phyloP scores from a whole-genome alignment of 2,113 vertebrate species.

The Siniperca knerii region DNA sequence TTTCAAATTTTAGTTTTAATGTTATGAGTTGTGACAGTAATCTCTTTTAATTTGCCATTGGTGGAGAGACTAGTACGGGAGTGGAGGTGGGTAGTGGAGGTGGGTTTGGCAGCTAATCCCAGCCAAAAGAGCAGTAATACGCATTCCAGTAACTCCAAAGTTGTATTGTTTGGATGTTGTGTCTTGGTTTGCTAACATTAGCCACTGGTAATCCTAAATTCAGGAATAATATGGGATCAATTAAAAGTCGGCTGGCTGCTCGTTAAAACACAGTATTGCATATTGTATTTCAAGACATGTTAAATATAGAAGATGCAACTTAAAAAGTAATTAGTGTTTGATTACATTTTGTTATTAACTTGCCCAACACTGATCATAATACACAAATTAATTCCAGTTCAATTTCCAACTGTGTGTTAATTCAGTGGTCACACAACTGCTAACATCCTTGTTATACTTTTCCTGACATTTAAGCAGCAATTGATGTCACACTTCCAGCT shows the following conservation, averaged over 20 bases:
- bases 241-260: not conserved
- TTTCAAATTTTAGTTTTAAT: not conserved
- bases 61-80: too few relatives aligned
- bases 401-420: too few relatives aligned
- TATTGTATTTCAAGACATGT: not conserved
- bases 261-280: not conserved
- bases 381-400: too few relatives aligned
- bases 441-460: not conserved
- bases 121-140: too few relatives aligned
- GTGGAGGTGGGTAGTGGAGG: too few relatives aligned
- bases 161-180: not conserved
- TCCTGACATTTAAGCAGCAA: slow-evolving; percentile 31
- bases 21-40: not conserved
- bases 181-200: not conserved
- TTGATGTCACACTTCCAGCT: slow-evolving; percentile 32
- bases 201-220: not conserved
- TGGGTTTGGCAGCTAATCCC: too few relatives aligned
- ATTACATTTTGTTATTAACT: not conserved
- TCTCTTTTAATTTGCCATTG: too few relatives aligned
- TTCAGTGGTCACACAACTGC: too few relatives aligned
- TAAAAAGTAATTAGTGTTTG: not conserved
- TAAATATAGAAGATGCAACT: not conserved
- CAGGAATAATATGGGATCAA: not conserved
- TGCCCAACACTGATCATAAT: not conserved
- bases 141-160: too few relatives aligned